These are phyloP conservation scores for Hippolais icterina DNA, from an alignment of 2,113 vertebrate species.

Conservation along the genomic window DNA sequence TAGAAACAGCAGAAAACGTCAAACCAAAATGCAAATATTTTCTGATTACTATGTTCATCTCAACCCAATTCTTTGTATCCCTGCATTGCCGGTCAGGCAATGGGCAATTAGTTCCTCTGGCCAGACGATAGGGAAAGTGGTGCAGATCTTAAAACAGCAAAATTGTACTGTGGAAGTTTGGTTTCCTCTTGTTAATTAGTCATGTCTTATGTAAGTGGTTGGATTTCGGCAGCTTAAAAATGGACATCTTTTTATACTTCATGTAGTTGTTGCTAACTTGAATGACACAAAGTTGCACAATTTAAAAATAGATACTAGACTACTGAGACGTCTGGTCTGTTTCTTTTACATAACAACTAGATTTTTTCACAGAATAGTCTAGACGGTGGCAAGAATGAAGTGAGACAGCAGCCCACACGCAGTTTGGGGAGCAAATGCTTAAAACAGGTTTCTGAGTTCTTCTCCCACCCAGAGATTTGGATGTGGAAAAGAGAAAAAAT, in stretches of 20 bases:
- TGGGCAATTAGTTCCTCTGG: background rate
- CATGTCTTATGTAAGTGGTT: slow-evolving; percentile 30
- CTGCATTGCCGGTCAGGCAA: background rate
- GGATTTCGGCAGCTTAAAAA: slow-evolving; percentile 41
- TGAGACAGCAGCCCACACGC: slow-evolving; percentile 45
- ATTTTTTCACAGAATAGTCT: slow-evolving; percentile 52
- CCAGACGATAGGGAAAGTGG: background rate
- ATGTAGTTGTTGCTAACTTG: slow-evolving; percentile 29
- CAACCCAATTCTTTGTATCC: background rate
- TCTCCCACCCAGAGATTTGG: background rate
- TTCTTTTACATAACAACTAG: slow-evolving; percentile 53
- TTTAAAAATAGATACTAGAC: slow-evolving; percentile 60
- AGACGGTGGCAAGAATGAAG: slow-evolving; percentile 49
- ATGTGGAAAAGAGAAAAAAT: background rate
- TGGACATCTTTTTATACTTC: slow-evolving; percentile 44
- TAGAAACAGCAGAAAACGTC: background rate
- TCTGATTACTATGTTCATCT: background rate
- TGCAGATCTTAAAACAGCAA: background rate
- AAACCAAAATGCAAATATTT: background rate
- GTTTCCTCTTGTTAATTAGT: slow-evolving; percentile 38
- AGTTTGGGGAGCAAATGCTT: slow-evolving; percentile 40
- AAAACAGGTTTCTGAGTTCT: slow-evolving; percentile 22
- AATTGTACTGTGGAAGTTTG: background rate
- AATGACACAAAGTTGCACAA: slow-evolving; percentile 48
- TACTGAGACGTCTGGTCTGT: slow-evolving; percentile 35